A percentile compares a stretch with the other conserved stretches of the same genome.
Evolutionary conservation across 2,888 invertebrate genomes (phyloP).

Genomic region (Andrena bicolor): DNA sequence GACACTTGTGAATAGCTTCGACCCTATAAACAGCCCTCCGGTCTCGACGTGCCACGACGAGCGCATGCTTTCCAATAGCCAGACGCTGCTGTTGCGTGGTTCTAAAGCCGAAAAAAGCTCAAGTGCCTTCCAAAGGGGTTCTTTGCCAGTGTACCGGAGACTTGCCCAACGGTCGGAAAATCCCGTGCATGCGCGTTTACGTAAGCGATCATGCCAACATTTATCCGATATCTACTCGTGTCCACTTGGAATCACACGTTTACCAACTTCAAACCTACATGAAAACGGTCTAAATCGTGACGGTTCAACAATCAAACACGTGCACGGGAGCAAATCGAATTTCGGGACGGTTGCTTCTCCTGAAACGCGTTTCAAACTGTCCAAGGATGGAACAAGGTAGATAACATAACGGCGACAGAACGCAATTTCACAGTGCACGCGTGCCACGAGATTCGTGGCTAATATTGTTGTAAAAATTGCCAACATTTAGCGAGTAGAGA

Average conservation of each 20-base stretch:
- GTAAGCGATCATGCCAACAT: background rate
- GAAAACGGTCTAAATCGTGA: background rate
- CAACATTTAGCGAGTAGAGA: background rate
- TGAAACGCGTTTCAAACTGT: too few species aligned
- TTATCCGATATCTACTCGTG: background rate
- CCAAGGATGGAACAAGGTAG: too few species aligned
- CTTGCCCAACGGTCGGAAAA: background rate
- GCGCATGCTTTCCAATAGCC: conserved; percentile 25
- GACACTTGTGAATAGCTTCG: conserved; percentile 21
- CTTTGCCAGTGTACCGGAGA: conserved; percentile 5
- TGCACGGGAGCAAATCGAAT: too few species aligned
- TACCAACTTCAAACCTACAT: too few species aligned
- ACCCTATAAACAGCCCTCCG: conserved; percentile 35
- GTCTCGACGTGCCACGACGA: conserved; percentile 27
- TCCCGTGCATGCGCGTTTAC: background rate
- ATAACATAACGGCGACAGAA: too few species aligned
- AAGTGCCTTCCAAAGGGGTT: conserved; percentile 22
- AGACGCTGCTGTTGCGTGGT: conserved; percentile 17
- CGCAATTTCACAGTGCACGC: too few species aligned
- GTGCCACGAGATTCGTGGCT: too few species aligned
- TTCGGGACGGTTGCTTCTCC: too few species aligned
- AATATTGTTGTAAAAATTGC: conserved; percentile 21
- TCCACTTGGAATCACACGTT: background rate
- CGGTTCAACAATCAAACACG: background rate
- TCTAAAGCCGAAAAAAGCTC: conserved; percentile 44